Percentiles rank a stretch among this genome's conserved stretches.
Evolutionary conservation across 2,888 invertebrate species (phyloP).

Genomic region (Tiliacea aurago): DNA sequence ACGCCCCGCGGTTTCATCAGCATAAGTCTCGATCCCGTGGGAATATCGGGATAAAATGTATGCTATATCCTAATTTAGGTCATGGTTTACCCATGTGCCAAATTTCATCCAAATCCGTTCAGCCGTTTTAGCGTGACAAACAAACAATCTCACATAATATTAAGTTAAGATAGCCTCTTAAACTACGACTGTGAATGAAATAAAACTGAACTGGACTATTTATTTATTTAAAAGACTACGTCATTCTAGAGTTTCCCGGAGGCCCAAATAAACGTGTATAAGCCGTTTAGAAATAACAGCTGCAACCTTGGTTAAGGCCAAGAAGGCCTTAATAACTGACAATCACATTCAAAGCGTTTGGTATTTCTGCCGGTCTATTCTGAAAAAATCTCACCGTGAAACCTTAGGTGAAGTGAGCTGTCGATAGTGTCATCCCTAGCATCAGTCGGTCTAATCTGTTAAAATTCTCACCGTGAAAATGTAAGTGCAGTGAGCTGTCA

Average conservation of each 20-base stretch:
- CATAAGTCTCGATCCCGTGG: too few relatives aligned
- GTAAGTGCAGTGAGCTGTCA: too few relatives aligned
- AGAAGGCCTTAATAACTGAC: not conserved
- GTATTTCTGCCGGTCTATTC: not conserved
- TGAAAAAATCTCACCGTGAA: not conserved
- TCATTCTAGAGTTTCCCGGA: slow-evolving; percentile 10
- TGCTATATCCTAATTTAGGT: too few relatives aligned
- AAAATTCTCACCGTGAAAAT: too few relatives aligned
- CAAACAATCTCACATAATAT: too few relatives aligned
- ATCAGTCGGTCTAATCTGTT: too few relatives aligned
- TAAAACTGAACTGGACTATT: slow-evolving; percentile 18
- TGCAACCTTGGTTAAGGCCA: not conserved
- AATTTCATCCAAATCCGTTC: too few relatives aligned
- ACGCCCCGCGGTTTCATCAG: too few relatives aligned
- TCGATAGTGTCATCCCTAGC: too few relatives aligned
- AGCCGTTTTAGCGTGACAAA: too few relatives aligned
- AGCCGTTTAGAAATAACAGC: slow-evolving; percentile 9
- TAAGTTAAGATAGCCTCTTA: slow-evolving; percentile 18
- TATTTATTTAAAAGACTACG: slow-evolving; percentile 24
- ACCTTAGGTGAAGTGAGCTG: not conserved
- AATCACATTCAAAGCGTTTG: not conserved
- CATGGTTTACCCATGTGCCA: too few relatives aligned
- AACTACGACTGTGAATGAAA: slow-evolving; percentile 32
- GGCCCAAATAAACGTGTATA: slow-evolving; percentile 4
- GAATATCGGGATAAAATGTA: too few relatives aligned